Evolutionary conservation across 2,113 vertebrate species (phyloP), one percentile per base, ranked within the genome.

Genomic region (Rynchops niger): DNA sequence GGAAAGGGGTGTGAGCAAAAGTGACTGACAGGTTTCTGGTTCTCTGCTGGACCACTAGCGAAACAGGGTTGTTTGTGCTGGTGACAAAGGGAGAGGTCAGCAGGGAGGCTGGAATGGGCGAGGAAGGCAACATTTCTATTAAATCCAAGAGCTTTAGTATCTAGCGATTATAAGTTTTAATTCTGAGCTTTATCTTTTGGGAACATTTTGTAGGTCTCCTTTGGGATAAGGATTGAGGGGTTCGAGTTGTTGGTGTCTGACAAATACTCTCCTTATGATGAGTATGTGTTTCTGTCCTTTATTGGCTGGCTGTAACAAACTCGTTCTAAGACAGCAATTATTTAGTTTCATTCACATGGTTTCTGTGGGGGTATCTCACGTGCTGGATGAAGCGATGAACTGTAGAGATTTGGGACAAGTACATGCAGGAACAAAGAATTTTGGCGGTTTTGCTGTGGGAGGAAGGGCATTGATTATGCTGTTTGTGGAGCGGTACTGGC

Each of bases 401-500:
- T 65, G 27, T 42, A 89, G 88, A 80, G 73, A 82, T 93, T 61
- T 76, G 62, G 87, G 71, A 69, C 3, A 9, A 65, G 40, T 53
- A 79, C 62, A 25, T 6, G 19, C 49, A 88, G 79, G 82, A 96
- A 90, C 53, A 95, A 95, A 90, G 87, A 91, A 91, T 85, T 96
- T 82, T 0, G 3, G 47, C 1, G 9, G 36, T 69, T 92, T 82
- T 86, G 84, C 87, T 70, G 2, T 58, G 66, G 52, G 90, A 95
- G 79, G 73, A 73, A 91, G 53, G 78, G 29, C 90, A 90, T 56
- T 94, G 93, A 90, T 95, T 90, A 59, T 86, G 74, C 79, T 80
- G 40, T 85, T 82, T 93, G 74, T 77, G 66, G 53, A 90, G 58
- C 0, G 0, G 61, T 30, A 30, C 78, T 49, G 58, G 62, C 0